phyloP scores from a whole-genome alignment of 2,797 vertebrate genomes.

The Sciurus carolinensis region DNA sequence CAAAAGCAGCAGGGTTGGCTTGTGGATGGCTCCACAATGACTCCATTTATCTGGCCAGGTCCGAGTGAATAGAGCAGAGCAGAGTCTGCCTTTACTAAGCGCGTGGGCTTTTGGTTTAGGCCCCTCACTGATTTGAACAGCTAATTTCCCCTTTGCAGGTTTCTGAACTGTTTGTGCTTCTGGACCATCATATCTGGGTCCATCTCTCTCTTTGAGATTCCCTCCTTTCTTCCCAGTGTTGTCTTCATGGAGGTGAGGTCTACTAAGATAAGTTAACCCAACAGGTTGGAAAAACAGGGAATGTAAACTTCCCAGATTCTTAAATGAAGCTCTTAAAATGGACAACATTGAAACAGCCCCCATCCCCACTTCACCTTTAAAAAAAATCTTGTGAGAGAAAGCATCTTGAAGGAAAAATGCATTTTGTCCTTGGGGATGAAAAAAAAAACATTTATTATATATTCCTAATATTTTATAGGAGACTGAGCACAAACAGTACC shows the following conservation, averaged over 20 bases:
- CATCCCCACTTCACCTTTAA: background rate
- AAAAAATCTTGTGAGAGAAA: constrained; percentile 62
- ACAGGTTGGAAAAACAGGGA: constrained; percentile 49
- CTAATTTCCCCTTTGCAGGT: constrained; percentile 74
- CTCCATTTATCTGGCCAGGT: constrained; percentile 87
- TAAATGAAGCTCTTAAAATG: constrained; percentile 48
- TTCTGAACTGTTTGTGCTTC: constrained; percentile 3
- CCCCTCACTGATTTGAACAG: constrained; percentile 79
- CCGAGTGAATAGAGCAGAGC: constrained; percentile 85
- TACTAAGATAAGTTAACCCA: background rate
- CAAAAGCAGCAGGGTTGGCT: constrained; percentile 82
- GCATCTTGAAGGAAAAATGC: constrained; percentile 85
- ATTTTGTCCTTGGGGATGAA: constrained; percentile 53
- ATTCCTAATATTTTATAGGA: constrained; percentile 80
- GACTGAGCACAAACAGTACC: constrained; percentile 68
- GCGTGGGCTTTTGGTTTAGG: constrained; percentile 86
- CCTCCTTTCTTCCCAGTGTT: background rate
- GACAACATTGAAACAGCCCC: background rate
- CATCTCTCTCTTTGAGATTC: background rate
- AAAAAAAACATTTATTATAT: constrained; percentile 82
- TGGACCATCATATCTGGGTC: background rate
- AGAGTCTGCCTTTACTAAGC: constrained; percentile 82
- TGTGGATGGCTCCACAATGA: constrained; percentile 87
- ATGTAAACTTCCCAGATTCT: background rate
- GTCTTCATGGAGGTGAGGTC: background rate